phyloP scores from a whole-genome alignment of 2,888 invertebrate genomes.

The Drosophila siamana region DNA sequence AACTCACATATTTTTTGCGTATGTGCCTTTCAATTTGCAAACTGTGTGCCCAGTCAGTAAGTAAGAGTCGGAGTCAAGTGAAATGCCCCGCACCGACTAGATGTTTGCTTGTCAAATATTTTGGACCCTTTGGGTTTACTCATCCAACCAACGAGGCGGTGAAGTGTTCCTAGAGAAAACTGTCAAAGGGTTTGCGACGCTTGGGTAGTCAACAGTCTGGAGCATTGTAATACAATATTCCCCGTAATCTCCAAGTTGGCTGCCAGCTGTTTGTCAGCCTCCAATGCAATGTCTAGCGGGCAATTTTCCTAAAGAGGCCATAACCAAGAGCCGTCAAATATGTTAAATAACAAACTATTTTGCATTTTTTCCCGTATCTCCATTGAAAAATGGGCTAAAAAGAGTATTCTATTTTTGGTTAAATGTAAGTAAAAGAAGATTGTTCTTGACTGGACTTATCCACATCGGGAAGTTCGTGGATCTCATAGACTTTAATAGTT shows the following conservation, averaged over 20 bases:
- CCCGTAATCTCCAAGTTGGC: background rate
- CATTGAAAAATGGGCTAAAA: too few species aligned
- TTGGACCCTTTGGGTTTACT: constrained; percentile 50
- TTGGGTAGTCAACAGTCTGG: background rate
- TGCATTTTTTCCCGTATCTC: too few species aligned
- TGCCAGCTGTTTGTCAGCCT: constrained; percentile 64
- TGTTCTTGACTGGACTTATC: too few species aligned
- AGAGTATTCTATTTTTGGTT: too few species aligned
- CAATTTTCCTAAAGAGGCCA: constrained; percentile 62
- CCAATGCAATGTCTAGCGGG: constrained; percentile 56
- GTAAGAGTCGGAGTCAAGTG: constrained; percentile 15
- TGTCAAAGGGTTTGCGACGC: constrained; percentile 60
- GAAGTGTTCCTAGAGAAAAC: constrained; percentile 47
- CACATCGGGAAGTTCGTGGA: too few species aligned
- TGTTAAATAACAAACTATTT: constrained; percentile 81
- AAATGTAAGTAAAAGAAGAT: too few species aligned
- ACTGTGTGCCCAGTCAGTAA: constrained; percentile 59
- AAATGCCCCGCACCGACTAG: constrained; percentile 41
- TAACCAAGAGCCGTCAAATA: constrained; percentile 60
- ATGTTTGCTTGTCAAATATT: constrained; percentile 70
- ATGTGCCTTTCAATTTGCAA: constrained; percentile 67
- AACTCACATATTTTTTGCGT: constrained; percentile 27
- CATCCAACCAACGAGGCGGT: constrained; percentile 66
- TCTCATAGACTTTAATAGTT: too few species aligned
- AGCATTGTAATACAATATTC: background rate